Evolutionary conservation across 2,888 invertebrate genomes (phyloP), one percentile per base, ranked within the genome.

Genomic region (Noctuana brunneofusca): DNA sequence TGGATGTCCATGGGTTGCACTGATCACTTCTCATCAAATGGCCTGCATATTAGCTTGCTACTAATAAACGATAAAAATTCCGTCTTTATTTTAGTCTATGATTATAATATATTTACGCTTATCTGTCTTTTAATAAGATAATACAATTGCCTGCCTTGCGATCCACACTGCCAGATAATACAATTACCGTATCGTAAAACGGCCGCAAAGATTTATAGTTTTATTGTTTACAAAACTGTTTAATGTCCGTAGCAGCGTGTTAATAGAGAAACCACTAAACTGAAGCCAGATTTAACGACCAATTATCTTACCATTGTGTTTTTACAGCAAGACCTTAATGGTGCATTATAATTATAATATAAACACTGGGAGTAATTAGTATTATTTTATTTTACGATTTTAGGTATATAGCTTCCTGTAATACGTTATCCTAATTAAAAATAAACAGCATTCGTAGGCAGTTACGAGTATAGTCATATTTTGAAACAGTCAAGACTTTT

Each of bases 221-320:
- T 32, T 43, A 59, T 59, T 59, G 59, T 59, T 59, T 53, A 46
- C 43, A 32, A 43, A 53, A 46, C 53, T 27, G 12, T 50, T 48
- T 58, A 50, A 52, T 24, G 50, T 16, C 58, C 38, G 20, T 9
- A 30, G 11, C 52, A 16, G n/a, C 43, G 22, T 46, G 52, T 46
- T n/a, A 11, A 53, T 52, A 41, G 43, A n/a, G 14, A 52, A 57
- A 57, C 27, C 53, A 30, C 30, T 59, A 20, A 48, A 24, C 48
- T 20, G 22, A 48, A 48, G 24, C 14, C 35, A 24, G 12, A 43
- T 53, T 60, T 60, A 32, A 60, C 59, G 53, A 32, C 43, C 52
- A 43, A 59, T 59, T 53, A 59, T 52, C 24, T 32, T 32, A 24
- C 59, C 43, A 59, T 59, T 59, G 59, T 58, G 27, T 59, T 43